Conservation (phyloP, 1,140 invertebrate genomes). For the Dryas iulia region DNA sequence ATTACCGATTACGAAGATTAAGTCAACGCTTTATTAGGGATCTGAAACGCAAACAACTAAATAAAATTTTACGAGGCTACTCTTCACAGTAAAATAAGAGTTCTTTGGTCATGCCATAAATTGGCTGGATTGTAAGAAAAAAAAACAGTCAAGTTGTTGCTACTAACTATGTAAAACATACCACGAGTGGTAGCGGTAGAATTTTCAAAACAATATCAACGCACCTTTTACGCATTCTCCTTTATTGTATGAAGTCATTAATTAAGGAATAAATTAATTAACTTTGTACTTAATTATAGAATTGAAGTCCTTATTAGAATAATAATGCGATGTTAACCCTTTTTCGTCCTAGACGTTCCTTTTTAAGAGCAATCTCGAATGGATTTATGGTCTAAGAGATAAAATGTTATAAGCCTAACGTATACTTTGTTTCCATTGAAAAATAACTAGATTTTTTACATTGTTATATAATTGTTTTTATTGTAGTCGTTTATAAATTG, state of each 20-base stretch:
- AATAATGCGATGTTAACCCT: conserved; percentile 7
- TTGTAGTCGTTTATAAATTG: neutral
- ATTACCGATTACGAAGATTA: conserved; percentile 18
- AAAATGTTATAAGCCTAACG: neutral
- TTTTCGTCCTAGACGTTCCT: conserved; percentile 14
- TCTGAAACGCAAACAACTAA: conserved; percentile 22
- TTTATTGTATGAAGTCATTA: conserved; percentile 11
- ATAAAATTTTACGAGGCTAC: conserved; percentile 30
- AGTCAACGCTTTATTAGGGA: conserved; percentile 19
- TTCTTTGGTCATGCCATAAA: conserved; percentile 39
- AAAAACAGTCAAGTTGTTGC: neutral
- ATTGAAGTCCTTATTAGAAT: conserved; percentile 5
- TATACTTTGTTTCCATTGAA: neutral
- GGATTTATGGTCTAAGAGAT: conserved; percentile 5
- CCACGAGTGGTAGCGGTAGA: neutral
- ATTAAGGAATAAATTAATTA: conserved; percentile 9
- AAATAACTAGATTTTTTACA: neutral
- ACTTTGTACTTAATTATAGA: conserved; percentile 4
- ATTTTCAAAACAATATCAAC: neutral
- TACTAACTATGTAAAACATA: neutral
- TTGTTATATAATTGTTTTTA: neutral
- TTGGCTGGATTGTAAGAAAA: conserved; percentile 5
- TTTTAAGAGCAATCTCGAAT: conserved; percentile 8
- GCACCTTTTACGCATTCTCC: neutral
- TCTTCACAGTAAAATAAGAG: conserved; percentile 21